Conservation (phyloP, 2,888 invertebrate species). For the Eretmocerus hayati region DNA sequence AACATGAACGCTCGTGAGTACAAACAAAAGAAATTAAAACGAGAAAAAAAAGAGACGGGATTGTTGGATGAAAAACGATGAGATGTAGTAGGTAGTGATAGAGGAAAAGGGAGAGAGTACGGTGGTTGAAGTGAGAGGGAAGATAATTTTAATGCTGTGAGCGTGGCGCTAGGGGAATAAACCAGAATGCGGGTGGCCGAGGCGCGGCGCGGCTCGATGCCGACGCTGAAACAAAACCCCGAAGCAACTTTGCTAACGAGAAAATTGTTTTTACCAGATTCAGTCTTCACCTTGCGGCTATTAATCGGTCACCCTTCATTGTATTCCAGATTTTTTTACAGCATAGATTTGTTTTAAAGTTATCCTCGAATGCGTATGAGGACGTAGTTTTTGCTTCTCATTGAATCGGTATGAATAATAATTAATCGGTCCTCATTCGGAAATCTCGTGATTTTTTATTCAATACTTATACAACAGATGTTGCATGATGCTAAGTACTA, state of each 20-base stretch:
- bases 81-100: not conserved
- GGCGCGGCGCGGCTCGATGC: not conserved
- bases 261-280: conserved; percentile 23
- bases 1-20: too few relatives aligned
- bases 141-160: conserved; percentile 20
- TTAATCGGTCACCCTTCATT: too few relatives aligned
- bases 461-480: too few relatives aligned
- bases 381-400: too few relatives aligned
- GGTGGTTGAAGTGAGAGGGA: conserved; percentile 5
- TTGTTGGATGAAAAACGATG: not conserved
- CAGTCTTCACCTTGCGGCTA: conserved; percentile 14
- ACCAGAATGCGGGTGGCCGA: conserved; percentile 8
- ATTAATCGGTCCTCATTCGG: too few relatives aligned
- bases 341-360: too few relatives aligned
- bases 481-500: too few relatives aligned
- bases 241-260: conserved; percentile 22
- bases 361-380: too few relatives aligned
- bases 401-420: too few relatives aligned
- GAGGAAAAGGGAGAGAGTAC: not conserved
- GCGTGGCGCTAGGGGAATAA: conserved; percentile 15
- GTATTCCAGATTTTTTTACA: too few relatives aligned
- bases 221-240: conserved; percentile 17
- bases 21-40: not conserved
- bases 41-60: not conserved
- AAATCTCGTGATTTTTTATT: too few relatives aligned